Conservation (phyloP, 2,797 vertebrate species). For the Protonibea diacanthus region DNA sequence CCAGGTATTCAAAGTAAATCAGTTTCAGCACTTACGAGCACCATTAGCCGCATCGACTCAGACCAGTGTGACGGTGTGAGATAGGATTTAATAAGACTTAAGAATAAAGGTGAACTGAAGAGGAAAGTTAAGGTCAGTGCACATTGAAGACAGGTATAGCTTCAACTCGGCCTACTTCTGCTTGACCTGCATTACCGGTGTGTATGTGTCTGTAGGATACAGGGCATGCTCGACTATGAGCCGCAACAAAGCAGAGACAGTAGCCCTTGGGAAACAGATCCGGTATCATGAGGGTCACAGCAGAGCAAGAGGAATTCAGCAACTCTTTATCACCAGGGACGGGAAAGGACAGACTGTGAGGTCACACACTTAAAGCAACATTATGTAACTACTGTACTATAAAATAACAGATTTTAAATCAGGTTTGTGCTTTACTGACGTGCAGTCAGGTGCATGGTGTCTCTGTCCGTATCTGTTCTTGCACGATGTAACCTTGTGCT, state of each 20-base stretch:
- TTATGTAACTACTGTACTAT: too few relatives aligned
- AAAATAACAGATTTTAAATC: too few relatives aligned
- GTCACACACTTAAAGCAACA: neutral
- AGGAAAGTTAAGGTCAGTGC: slow-evolving; percentile 35
- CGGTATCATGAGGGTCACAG: slow-evolving; percentile 40
- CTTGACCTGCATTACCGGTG: slow-evolving; percentile 27
- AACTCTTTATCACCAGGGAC: slow-evolving; percentile 45
- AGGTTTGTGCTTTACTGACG: too few relatives aligned
- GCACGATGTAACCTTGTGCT: too few relatives aligned
- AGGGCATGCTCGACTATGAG: slow-evolving; percentile 21
- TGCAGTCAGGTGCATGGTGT: too few relatives aligned
- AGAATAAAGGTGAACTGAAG: slow-evolving; percentile 28
- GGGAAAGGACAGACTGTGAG: slow-evolving; percentile 42
- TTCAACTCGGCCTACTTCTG: slow-evolving; percentile 29
- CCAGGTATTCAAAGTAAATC: slow-evolving; percentile 28
- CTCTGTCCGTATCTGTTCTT: too few relatives aligned
- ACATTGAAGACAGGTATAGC: neutral
- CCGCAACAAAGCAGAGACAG: slow-evolving; percentile 24
- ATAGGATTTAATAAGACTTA: slow-evolving; percentile 14
- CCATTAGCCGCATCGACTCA: slow-evolving; percentile 8
- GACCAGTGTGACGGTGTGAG: slow-evolving; percentile 8
- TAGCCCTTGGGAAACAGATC: slow-evolving; percentile 15
- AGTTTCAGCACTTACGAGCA: slow-evolving; percentile 9
- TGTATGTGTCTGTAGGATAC: neutral
- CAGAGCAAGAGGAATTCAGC: slow-evolving; percentile 28